Conservation (phyloP, 1,140 invertebrate genomes). For the Eciton burchellii region DNA sequence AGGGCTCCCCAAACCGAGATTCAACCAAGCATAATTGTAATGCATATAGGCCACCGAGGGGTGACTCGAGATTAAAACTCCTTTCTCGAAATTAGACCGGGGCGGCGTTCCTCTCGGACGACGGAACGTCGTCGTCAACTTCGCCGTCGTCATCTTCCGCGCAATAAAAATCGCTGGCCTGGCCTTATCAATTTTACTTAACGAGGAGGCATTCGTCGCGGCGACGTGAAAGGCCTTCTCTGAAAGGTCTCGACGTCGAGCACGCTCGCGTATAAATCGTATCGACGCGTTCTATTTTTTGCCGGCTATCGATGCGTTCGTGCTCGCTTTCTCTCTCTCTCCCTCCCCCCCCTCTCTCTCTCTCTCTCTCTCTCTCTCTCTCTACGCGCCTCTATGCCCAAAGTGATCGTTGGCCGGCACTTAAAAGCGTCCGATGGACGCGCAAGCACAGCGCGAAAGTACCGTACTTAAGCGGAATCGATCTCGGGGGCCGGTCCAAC, state of each 20-base stretch:
- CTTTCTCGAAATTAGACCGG: constrained; percentile 66
- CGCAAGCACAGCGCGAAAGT: constrained; percentile 43
- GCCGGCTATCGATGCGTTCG: constrained; percentile 45
- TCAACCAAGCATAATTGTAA: constrained; percentile 73
- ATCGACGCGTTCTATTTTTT: constrained; percentile 38
- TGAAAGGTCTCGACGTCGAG: too few species aligned
- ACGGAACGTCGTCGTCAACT: background rate
- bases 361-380: too few species aligned
- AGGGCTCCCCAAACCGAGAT: constrained; percentile 66
- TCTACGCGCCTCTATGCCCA: constrained; percentile 31
- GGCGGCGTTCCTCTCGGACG: background rate
- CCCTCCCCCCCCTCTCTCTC: too few species aligned
- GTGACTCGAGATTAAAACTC: constrained; percentile 71
- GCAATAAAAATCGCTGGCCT: constrained; percentile 8
- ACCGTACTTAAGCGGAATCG: constrained; percentile 53
- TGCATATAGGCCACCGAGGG: constrained; percentile 69
- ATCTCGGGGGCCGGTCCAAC: constrained; percentile 47
- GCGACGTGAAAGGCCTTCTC: too few species aligned
- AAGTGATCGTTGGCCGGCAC: constrained; percentile 44
- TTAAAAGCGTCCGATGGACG: constrained; percentile 50
- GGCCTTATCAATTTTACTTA: constrained; percentile 8
- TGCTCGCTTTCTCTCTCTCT: background rate
- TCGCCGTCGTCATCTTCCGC: background rate
- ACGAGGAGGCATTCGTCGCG: background rate
- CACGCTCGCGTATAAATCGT: too few species aligned